Base-by-base conservation (phyloP, 2,113 vertebrate species). In the Lutjanus erythropterus region DNA sequence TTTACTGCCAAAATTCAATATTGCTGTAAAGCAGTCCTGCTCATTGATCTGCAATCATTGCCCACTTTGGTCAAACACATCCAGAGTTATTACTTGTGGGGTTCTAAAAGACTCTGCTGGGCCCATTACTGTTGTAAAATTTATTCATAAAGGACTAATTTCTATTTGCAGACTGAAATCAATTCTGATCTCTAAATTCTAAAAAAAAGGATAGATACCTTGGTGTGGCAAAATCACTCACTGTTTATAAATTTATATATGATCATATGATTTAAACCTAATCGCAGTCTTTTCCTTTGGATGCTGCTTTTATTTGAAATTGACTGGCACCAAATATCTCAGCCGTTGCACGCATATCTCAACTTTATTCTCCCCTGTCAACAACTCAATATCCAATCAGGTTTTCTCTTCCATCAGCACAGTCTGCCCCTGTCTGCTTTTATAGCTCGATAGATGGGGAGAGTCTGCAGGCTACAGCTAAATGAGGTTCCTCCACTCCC, bases 401-500 rank as follows among this genome's bases (percentile, higher is more conserved):
- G 50, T 61, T 35, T 81, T 72, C 56, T 78, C 69, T 18, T 49
- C 46, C 66, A 84, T 56, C 71, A 61, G 50, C 75, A 81, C 61
- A 65, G 56, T 84, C 69, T 89, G 70, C 70, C 75, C 73, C 85
- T 69, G 75, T 88, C 84, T 87, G 77, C 49, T 83, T 88, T 83
- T 29, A 69, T 75, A 65, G 76, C 73, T 68, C 41, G 75, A 72
- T 84, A 75, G 64, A 75, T 53, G 85, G 80, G 78, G 75, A 82
- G 76, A 78, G 88, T 91, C 90, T 93, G 86, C 91, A 88, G 94
- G 93, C 94, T 90, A 94, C 85, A 83, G 85, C 91, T 94, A 95
- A 95, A 94, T 95, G 92, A 94, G 94, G 91, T 93, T 95, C 91
- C 90, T 92, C 86, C 89, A 87, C 84, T 88, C 78, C 35, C 86